Conservation (phyloP, 2,888 invertebrate species). For the Idaea straminata region DNA sequence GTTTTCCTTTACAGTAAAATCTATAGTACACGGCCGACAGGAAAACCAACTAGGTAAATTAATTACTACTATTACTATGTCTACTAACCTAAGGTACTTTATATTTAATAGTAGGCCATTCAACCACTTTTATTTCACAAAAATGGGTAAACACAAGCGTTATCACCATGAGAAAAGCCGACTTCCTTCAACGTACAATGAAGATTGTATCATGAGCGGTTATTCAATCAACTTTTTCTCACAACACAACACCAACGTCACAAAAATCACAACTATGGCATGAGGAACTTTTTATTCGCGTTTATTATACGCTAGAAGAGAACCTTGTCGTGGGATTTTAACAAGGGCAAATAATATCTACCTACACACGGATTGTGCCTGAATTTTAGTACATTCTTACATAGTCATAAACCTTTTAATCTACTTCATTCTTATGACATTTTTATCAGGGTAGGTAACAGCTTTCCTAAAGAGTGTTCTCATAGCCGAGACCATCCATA, state of each 20-base stretch:
- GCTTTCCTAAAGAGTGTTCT: too few relatives aligned
- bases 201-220: background rate
- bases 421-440: too few relatives aligned
- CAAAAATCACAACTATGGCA: constrained; percentile 5
- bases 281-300: constrained; percentile 4
- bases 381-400: too few relatives aligned
- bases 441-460: too few relatives aligned
- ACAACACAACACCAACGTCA: background rate
- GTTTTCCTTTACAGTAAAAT: too few relatives aligned
- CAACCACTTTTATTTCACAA: constrained; percentile 1
- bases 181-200: background rate
- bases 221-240: background rate
- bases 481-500: too few relatives aligned
- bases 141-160: background rate
- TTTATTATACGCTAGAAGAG: background rate
- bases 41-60: too few relatives aligned
- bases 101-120: background rate
- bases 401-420: too few relatives aligned
- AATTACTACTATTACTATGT: too few relatives aligned
- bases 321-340: background rate
- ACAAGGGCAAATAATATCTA: background rate
- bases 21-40: too few relatives aligned
- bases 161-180: background rate
- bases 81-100: too few relatives aligned
- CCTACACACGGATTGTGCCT: background rate